A percentile compares a stretch with the other conserved stretches of the same genome.
Conservation (phyloP, 2,113 vertebrate species). For the Tichodroma muraria region DNA sequence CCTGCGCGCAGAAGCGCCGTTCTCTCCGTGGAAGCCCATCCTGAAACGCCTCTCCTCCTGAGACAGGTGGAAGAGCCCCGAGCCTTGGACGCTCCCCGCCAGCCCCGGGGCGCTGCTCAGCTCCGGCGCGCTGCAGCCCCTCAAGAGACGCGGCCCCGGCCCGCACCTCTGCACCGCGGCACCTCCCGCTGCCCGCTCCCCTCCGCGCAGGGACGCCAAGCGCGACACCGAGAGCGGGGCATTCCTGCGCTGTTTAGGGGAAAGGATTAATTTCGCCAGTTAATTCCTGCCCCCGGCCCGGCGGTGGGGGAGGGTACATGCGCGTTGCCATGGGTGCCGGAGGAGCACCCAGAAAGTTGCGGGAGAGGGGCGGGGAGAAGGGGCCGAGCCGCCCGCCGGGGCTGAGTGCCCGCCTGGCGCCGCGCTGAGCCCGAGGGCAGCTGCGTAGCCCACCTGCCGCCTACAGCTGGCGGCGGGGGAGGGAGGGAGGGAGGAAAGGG, state of each 20-base stretch:
- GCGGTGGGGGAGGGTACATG: constrained; percentile 5
- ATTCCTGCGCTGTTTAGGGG: background rate
- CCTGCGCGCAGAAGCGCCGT: background rate
- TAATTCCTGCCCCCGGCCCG: background rate
- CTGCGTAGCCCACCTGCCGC: background rate
- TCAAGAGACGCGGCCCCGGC: no score
- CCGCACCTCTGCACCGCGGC: background rate
- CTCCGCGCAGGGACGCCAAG: background rate
- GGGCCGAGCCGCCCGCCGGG: background rate
- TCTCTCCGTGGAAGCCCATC: background rate
- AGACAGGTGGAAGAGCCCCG: background rate
- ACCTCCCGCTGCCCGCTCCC: background rate
- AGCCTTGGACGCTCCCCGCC: rapidly evolving
- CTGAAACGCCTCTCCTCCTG: background rate
- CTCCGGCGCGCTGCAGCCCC: background rate
- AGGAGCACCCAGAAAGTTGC: constrained; percentile 63
- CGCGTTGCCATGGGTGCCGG: constrained; percentile 30
- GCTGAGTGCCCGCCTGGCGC: background rate
- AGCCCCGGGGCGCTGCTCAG: background rate
- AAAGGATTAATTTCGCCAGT: background rate
- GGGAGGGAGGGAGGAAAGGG: background rate
- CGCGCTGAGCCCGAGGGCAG: background rate
- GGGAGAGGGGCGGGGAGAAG: background rate
- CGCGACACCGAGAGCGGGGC: background rate
- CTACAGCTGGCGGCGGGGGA: background rate